A percentile compares a stretch with the other conserved stretches of the same genome.
Evolutionary conservation across 2,797 vertebrate species (phyloP).

Genomic region (Microhierax caerulescens): DNA sequence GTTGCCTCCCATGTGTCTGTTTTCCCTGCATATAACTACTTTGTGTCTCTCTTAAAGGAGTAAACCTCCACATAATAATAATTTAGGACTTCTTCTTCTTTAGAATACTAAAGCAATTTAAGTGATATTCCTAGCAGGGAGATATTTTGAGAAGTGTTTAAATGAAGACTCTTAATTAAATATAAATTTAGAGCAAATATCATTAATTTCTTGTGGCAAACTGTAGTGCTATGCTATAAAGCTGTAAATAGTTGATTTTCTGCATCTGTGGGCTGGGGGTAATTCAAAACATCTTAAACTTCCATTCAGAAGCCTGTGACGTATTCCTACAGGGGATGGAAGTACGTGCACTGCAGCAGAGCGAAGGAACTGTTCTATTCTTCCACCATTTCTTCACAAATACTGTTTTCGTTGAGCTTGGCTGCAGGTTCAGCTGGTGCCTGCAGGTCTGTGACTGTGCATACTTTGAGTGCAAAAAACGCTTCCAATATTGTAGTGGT

Average conservation of each 20-base stretch:
- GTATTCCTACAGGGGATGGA: neutral
- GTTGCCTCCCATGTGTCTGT: neutral
- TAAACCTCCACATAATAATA: neutral
- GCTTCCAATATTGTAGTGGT: neutral
- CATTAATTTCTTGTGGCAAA: neutral
- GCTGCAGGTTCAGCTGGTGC: neutral
- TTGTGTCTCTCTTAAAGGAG: neutral
- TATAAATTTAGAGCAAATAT: neutral
- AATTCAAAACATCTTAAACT: neutral
- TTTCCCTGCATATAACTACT: neutral
- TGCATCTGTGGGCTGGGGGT: neutral
- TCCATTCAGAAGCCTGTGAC: neutral
- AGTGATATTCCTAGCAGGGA: neutral
- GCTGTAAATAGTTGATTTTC: neutral
- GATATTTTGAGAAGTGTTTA: neutral
- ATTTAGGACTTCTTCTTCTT: neutral
- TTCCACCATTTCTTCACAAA: neutral
- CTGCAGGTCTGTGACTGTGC: neutral
- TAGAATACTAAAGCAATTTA: neutral
- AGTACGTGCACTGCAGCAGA: neutral
- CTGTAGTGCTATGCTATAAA: neutral
- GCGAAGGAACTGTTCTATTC: neutral
- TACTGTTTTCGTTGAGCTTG: neutral
- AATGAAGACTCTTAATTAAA: neutral
- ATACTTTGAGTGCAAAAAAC: neutral